These are phyloP conservation scores for Tauraco erythrolophus DNA, from an alignment of 2,113 vertebrate species.

Conservation along the genomic window DNA sequence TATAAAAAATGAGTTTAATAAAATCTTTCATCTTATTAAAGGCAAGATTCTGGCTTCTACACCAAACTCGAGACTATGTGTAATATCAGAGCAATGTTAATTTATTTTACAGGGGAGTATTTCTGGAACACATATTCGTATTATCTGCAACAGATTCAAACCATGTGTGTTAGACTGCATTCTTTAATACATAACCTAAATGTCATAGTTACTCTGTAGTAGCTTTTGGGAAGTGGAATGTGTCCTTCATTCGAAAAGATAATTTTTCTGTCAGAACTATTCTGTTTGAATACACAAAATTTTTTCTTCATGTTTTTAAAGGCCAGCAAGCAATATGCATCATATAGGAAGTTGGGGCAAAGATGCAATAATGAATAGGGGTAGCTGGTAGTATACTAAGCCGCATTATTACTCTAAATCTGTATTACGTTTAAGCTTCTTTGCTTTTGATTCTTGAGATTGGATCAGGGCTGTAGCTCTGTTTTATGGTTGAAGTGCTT, in stretches of 20 bases:
- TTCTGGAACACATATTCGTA: not conserved
- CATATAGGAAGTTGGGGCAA: not conserved
- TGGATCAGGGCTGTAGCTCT: not conserved
- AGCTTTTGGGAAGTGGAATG: not conserved
- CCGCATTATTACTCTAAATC: not conserved
- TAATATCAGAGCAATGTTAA: not conserved
- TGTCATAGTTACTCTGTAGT: not conserved
- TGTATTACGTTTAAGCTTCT: not conserved
- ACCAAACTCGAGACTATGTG: not conserved
- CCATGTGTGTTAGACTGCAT: not conserved
- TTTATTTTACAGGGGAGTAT: not conserved
- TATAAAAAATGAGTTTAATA: slow-evolving; percentile 13
- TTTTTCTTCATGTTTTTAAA: not conserved
- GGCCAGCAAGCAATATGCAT: not conserved
- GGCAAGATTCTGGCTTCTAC: not conserved
- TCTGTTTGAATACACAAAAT: not conserved
- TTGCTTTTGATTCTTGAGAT: not conserved
- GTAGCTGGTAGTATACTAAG: not conserved
- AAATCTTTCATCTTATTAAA: not conserved
- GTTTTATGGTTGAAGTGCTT: not conserved
- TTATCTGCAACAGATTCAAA: not conserved
- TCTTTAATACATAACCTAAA: not conserved
- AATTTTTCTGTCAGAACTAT: not conserved
- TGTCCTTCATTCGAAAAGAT: not conserved
- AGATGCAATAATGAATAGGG: not conserved